These are phyloP conservation scores for Corythucha ciliata DNA, from an alignment of 2,888 invertebrate species.

Conservation along the genomic window DNA sequence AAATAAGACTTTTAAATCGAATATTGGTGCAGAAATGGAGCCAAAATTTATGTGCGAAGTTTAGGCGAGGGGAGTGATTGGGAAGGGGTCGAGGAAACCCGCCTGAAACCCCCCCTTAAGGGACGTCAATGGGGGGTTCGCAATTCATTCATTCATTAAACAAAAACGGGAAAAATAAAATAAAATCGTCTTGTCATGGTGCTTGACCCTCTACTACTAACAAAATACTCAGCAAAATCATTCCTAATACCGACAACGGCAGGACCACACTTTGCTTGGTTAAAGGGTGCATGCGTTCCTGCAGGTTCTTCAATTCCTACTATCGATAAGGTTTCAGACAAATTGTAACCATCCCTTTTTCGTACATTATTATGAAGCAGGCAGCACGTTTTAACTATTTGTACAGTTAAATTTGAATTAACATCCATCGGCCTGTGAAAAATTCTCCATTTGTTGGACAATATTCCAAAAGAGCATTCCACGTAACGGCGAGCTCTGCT, in stretches of 20 bases:
- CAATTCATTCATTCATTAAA: too few species aligned
- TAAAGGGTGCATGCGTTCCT: too few species aligned
- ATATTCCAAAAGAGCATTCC: conserved; percentile 9
- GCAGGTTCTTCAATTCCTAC: neutral
- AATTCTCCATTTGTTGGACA: conserved; percentile 21
- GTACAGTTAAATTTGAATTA: conserved; percentile 11
- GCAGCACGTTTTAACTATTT: conserved; percentile 22
- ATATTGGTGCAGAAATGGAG: too few species aligned
- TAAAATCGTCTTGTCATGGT: too few species aligned
- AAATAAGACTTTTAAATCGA: too few species aligned
- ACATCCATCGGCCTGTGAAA: conserved; percentile 23
- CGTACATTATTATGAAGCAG: conserved; percentile 21
- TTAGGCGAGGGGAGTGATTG: too few species aligned
- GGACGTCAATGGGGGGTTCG: too few species aligned
- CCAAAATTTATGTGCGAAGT: too few species aligned
- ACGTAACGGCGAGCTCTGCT: conserved; percentile 10
- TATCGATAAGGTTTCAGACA: conserved; percentile 1
- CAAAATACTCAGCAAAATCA: conserved; percentile 12
- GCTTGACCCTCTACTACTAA: too few species aligned
- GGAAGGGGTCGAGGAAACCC: too few species aligned
- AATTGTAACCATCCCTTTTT: conserved; percentile 21
- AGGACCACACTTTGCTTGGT: neutral
- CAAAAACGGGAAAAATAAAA: too few species aligned
- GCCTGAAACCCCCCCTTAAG: too few species aligned
- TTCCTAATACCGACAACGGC: neutral